Conservation (phyloP, 2,888 invertebrate genomes). For the Drepana falcataria region DNA sequence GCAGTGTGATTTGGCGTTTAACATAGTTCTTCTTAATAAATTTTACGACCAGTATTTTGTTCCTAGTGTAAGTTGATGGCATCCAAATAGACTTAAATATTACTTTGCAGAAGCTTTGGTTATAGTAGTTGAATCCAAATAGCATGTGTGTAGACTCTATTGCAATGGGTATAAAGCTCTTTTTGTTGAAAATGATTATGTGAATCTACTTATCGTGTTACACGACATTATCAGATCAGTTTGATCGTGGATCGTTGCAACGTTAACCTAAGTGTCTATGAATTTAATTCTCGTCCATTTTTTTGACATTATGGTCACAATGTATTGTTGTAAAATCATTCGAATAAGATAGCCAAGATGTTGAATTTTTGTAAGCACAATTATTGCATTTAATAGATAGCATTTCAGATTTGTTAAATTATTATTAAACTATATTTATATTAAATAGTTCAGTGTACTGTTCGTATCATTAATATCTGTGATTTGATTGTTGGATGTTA, state of each 20-base stretch:
- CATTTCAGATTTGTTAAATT: constrained; percentile 18
- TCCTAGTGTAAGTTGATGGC: constrained; percentile 8
- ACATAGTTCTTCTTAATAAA: constrained; percentile 3
- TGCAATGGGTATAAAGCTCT: no score
- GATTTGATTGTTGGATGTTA: constrained; percentile 20
- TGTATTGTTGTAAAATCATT: background rate
- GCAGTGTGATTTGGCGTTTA: background rate
- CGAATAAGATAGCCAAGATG: background rate
- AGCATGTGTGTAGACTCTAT: no score
- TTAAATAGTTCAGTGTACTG: constrained; percentile 8
- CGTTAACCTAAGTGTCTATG: no score
- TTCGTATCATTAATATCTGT: constrained; percentile 15
- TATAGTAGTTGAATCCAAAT: background rate
- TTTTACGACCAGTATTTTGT: constrained; percentile 12
- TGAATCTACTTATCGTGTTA: no score
- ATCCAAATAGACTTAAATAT: constrained; percentile 3
- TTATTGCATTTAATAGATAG: constrained; percentile 30
- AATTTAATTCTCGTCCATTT: no score
- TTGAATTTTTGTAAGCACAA: constrained; percentile 12
- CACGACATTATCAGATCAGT: no score
- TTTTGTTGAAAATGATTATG: no score
- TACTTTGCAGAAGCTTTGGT: background rate
- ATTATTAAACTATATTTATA: constrained; percentile 5
- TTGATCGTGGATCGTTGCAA: no score
- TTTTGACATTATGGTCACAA: background rate